phyloP scores from a whole-genome alignment of 1,140 invertebrate species.

The Dendrolimus kikuchii region DNA sequence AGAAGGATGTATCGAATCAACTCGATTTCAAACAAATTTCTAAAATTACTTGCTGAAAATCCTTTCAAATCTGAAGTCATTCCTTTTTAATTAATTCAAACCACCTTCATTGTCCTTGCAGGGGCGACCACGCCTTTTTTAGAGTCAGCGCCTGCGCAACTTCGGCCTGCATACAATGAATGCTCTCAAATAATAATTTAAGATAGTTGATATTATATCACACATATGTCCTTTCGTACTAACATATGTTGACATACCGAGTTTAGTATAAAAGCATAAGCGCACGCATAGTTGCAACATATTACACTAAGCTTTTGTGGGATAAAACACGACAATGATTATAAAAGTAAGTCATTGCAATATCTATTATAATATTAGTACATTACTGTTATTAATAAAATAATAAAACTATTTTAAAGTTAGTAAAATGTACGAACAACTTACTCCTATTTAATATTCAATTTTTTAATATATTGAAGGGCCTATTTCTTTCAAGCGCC shows the following conservation, averaged over 20 bases:
- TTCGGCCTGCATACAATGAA: conserved; percentile 21
- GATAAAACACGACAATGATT: conserved; percentile 34
- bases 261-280: conserved; percentile 43
- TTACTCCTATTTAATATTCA: too few relatives aligned
- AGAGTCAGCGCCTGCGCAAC: conserved; percentile 17
- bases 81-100: too few relatives aligned
- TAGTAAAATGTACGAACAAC: too few relatives aligned
- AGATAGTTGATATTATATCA: conserved; percentile 21
- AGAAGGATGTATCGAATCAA: too few relatives aligned
- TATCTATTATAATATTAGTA: conserved; percentile 1
- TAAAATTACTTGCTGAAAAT: too few relatives aligned
- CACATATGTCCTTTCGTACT: conserved; percentile 28
- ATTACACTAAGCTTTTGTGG: conserved; percentile 29
- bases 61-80: too few relatives aligned
- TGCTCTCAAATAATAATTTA: conserved; percentile 22
- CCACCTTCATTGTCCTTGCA: conserved; percentile 20
- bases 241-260: conserved; percentile 20
- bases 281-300: conserved; percentile 19
- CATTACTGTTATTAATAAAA: background rate
- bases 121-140: conserved; percentile 25
- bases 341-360: conserved; percentile 42
- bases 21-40: too few relatives aligned
- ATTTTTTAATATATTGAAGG: too few relatives aligned
- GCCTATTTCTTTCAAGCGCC: too few relatives aligned
- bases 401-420: too few relatives aligned